Conservation (phyloP, 2,797 vertebrate genomes). For the Argyrosomus regius region DNA sequence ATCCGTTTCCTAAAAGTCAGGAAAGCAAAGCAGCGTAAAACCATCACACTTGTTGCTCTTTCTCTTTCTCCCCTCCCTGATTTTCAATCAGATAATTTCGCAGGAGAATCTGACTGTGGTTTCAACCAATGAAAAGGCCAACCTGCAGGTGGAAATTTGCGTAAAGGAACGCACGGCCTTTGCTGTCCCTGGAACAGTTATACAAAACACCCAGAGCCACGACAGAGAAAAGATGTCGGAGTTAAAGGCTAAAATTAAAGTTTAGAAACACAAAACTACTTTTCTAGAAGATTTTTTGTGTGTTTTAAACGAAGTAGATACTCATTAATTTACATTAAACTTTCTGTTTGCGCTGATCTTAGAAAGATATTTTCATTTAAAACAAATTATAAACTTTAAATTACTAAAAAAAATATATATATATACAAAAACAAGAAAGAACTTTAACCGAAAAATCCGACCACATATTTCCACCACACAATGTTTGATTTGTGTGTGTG, state of each 20-base stretch:
- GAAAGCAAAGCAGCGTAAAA: slow-evolving; percentile 77
- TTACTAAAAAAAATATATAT: neutral
- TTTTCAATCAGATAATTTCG: slow-evolving; percentile 89
- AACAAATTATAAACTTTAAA: neutral
- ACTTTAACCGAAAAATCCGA: neutral
- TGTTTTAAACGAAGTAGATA: neutral
- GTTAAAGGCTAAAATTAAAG: neutral
- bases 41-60: slow-evolving; percentile 70
- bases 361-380: neutral
- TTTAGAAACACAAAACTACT: neutral
- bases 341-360: neutral
- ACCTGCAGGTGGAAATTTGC: slow-evolving; percentile 80
- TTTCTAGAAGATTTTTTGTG: neutral
- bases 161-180: slow-evolving; percentile 63
- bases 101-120: slow-evolving; percentile 86
- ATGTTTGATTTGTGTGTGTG: slow-evolving; percentile 67
- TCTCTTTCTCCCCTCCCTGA: slow-evolving; percentile 84
- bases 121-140: slow-evolving; percentile 83
- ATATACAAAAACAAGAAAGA: neutral
- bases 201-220: slow-evolving; percentile 26
- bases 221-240: no score
- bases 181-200: slow-evolving; percentile 54
- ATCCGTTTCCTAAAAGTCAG: slow-evolving; percentile 76
- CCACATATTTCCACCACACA: neutral
- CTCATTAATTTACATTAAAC: neutral